Base-by-base conservation (phyloP, 2,888 invertebrate species). In the Dolichopus griseipennis region DNA sequence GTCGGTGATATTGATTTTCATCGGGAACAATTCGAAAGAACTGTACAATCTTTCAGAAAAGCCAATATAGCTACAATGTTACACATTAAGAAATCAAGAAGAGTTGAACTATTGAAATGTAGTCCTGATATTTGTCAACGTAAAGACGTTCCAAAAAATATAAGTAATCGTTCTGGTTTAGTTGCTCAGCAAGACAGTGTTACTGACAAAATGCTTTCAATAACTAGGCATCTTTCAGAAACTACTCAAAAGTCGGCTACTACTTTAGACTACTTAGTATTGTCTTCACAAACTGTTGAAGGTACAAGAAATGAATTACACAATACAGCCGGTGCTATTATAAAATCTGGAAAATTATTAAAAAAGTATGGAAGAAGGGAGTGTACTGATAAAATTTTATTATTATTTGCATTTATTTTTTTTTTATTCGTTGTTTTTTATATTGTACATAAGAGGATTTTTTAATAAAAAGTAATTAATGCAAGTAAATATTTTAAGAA, bases 301-400 rank as follows among this genome's bases (percentile, higher is more conserved):
- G 88, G 89, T 2, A 93, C 93, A 5, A 87, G 88, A 75, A 89
- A 90, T 71, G 97, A 97, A 79, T 83, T 96, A 61, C 88, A 90
- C 74, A 88, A 88, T 73, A 95, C 96, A 71, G 92, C 93, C 2
- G 91, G 93, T 71, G 89, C 90, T 33, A 95, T 97, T 73, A 85
- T 90, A 34, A 95, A 93, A 77, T 95, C 96, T 0, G 91, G 93
- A 72, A 95, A 95, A 79, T 83, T 98, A 10, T 83, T 98, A 64
- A 93, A 93, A 68, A 98, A 97, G 82, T 97, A 97, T 78, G 94
- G 94, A 4, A 84, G 97, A 67, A 85, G 97, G 61, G 97, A 98
- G 83, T 90, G 95, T 72, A 98, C 97, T 0, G 97, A 98, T 78
- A 97, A 96, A 84, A 87, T 96, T 69, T 85, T 98, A 10, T 86